These are phyloP conservation scores for Prolemur simus DNA, from an alignment of 2,113 vertebrate genomes.

Conservation along the genomic window DNA sequence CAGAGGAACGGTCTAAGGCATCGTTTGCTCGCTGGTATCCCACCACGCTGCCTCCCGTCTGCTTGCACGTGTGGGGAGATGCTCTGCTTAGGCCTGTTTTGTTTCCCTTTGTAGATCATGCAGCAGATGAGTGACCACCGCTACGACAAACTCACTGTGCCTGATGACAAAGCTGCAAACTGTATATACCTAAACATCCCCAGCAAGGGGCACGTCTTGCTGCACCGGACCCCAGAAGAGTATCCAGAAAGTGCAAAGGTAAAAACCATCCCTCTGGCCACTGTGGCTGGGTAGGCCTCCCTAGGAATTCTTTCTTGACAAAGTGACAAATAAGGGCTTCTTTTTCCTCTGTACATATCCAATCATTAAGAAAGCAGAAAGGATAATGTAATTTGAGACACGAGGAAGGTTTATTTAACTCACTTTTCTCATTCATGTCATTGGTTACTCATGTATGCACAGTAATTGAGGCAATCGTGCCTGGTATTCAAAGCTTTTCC, in stretches of 20 bases:
- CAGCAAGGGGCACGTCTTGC: slow-evolving; percentile 92
- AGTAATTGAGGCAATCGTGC: not conserved
- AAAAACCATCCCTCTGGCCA: not conserved
- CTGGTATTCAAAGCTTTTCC: slow-evolving; percentile 17
- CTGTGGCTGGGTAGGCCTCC: not conserved
- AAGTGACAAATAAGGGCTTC: not conserved
- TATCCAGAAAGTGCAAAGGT: slow-evolving; percentile 96
- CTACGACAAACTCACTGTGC: slow-evolving; percentile 96
- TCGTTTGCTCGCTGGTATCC: not conserved
- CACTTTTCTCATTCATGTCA: not conserved
- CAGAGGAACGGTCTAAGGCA: not conserved
- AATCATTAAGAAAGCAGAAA: not conserved
- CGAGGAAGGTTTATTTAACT: not conserved
- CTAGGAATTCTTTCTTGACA: not conserved
- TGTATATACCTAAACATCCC: slow-evolving; percentile 96
- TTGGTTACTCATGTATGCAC: not conserved
- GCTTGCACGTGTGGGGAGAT: not conserved
- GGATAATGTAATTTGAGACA: not conserved
- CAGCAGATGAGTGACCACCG: slow-evolving; percentile 98
- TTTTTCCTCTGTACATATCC: not conserved
- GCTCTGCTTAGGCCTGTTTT: not conserved
- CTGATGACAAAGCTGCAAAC: slow-evolving; percentile 94
- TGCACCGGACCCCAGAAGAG: slow-evolving; percentile 92
- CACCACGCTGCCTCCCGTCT: not conserved
- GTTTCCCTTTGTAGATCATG: slow-evolving; percentile 90